Evolutionary conservation across 64 coral and sea anemone genomes (phyloP), one percentile per base, ranked within the genome.

Genomic region (Pachyseris speciosa): DNA sequence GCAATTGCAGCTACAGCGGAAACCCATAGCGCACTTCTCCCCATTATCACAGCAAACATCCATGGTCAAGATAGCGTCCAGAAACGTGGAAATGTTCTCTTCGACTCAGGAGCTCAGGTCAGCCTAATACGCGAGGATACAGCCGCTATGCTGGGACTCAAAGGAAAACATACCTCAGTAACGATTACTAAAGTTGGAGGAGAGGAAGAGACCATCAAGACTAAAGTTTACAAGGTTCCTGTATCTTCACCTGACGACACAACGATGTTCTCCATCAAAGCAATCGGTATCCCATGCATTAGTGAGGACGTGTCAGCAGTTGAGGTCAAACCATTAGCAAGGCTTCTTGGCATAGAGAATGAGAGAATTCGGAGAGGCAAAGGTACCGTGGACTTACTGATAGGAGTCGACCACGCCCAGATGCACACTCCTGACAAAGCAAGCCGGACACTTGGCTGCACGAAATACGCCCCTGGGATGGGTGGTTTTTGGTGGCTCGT

Each of bases 391-490:
- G 88, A 81, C 59, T 17, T 90, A 4, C 59, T 81, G 3, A 69
- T 80, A 11, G 88, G 74, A 6, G 51, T 81, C n/a, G 88, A 90
- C 38, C 88, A 90, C 11, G 61, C 88, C 24, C 40, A 66, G 24
- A 84, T 84, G 68, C 78, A 84, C 38, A 49, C 89, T 28, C 7
- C 64, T 71, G 48, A 83, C 64, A 40, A 91, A 61, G 29, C 80
- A 85, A 85, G 67, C 41, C 15, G 80, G 74, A 38, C 32, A 92
- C 49, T 34, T 92, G 29, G 9, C 50, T 84, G 89, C 77, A 42
- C 64, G 87, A 2, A 90, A 90, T 11, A 68, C 74, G 19, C 73
- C 87, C 24, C 63, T 90, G 20, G 60, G 74, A 80, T 90, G 92
- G 92, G 75, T 94, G 20, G 77, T 63, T 2, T 89, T 89, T 73